A percentile compares a stretch with the other conserved stretches of the same genome.
Conservation (phyloP, 2,888 invertebrate species). For the Pherbina coryleti region DNA sequence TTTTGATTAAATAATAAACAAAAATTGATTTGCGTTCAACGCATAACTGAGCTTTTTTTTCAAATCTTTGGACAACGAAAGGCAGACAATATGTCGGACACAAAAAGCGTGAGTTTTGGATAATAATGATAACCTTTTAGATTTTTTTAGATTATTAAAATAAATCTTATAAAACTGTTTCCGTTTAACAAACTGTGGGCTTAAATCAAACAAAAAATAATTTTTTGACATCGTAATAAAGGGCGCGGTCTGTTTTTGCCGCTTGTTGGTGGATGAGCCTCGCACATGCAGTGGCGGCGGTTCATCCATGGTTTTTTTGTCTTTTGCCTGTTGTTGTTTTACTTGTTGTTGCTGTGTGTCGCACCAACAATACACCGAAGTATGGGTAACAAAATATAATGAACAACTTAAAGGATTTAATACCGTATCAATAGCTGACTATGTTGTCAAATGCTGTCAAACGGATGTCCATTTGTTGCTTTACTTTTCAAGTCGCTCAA, state of each 20-base stretch:
- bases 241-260: conserved; percentile 29
- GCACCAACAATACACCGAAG: background rate
- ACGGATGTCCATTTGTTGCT: too few species aligned
- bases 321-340: conserved; percentile 6
- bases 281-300: background rate
- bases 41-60: background rate
- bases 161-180: background rate
- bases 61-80: background rate
- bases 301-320: conserved; percentile 17
- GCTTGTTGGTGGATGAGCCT: conserved; percentile 9
- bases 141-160: background rate
- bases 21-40: conserved; percentile 3
- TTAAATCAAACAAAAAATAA: background rate
- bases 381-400: background rate
- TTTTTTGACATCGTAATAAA: background rate
- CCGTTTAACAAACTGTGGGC: background rate
- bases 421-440: background rate
- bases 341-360: background rate
- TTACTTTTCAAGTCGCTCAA: too few species aligned
- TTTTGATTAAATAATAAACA: conserved; percentile 12
- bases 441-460: too few species aligned
- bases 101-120: conserved; percentile 63
- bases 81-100: conserved; percentile 59
- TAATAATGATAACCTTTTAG: background rate
- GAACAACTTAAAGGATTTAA: conserved; percentile 6